phyloP scores from a whole-genome alignment of 2,113 vertebrate genomes.

The Vidua chalybeata region DNA sequence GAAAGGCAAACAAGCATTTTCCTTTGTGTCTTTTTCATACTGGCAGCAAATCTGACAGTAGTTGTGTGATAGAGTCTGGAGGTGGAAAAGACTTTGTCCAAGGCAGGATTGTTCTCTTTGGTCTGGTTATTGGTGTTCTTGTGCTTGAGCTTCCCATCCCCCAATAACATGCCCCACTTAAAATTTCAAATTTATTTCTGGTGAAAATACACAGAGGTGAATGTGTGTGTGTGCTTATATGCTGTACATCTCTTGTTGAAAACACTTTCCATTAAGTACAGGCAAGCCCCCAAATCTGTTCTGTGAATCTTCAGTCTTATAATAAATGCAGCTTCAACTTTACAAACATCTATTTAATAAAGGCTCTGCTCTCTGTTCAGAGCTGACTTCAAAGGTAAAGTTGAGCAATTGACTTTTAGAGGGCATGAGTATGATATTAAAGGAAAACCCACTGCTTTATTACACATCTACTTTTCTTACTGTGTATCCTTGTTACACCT shows the following conservation, averaged over 20 bases:
- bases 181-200: background rate
- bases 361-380: background rate
- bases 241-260: background rate
- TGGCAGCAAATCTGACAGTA: background rate
- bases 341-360: background rate
- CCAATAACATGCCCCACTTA: background rate
- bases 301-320: background rate
- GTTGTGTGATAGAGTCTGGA: background rate
- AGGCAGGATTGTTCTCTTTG: background rate
- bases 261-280: background rate
- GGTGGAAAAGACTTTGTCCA: background rate
- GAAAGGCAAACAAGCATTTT: background rate
- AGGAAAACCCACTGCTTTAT: background rate
- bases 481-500: background rate
- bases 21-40: background rate
- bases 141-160: background rate
- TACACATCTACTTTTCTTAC: background rate
- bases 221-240: background rate
- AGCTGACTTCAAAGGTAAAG: background rate
- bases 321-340: background rate
- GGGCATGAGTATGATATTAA: background rate
- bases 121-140: background rate
- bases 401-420: background rate
- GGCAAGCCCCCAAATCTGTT: background rate
- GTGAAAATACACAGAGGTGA: background rate